Percentiles rank a stretch among this genome's conserved stretches.
These are phyloP conservation scores for Callinectes sapidus DNA, from an alignment of 2,888 invertebrate genomes.

Conservation along the genomic window DNA sequence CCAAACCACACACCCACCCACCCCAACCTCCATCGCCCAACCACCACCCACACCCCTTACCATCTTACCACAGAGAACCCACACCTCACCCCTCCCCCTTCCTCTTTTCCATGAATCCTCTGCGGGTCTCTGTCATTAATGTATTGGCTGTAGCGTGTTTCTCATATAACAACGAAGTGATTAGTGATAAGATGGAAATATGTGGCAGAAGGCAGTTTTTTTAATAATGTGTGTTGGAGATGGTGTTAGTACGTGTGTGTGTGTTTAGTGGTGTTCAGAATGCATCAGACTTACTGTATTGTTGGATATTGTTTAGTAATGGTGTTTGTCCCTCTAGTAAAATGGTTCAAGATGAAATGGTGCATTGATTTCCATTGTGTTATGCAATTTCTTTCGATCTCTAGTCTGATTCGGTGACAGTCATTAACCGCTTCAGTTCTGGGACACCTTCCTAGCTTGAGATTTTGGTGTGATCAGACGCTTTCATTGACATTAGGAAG, in stretches of 20 bases:
- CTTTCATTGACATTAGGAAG: too few species aligned
- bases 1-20: constrained; percentile 15
- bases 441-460: too few species aligned
- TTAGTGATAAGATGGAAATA: neutral
- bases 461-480: too few species aligned
- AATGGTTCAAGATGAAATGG: too few species aligned
- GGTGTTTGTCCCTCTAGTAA: neutral
- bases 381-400: too few species aligned
- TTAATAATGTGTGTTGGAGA: neutral
- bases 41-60: neutral
- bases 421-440: too few species aligned
- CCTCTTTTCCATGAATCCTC: neutral
- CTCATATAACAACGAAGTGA: neutral
- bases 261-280: neutral
- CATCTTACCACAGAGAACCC: neutral
- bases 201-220: neutral
- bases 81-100: neutral
- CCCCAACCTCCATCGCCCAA: neutral
- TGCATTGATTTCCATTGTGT: too few species aligned
- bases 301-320: too few species aligned
- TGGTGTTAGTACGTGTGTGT: neutral
- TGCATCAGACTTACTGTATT: too few species aligned
- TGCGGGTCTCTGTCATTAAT: neutral
- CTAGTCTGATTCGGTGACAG: too few species aligned
- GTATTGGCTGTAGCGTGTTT: neutral